Percentiles rank a stretch among this genome's conserved stretches.
Conservation (phyloP, 1,140 invertebrate genomes). For the Acyrthosiphon pisum region DNA sequence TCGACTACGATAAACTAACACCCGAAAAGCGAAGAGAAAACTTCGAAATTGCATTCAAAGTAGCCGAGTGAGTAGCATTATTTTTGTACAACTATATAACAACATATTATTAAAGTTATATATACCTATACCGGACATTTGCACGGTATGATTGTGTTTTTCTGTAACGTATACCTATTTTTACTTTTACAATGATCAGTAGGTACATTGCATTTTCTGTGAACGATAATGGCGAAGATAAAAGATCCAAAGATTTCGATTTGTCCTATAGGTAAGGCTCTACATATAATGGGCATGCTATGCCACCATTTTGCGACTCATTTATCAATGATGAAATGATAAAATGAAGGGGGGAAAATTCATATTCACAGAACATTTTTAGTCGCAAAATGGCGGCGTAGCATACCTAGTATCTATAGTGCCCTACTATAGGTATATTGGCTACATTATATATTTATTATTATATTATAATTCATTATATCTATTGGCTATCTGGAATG, state of each 20-base stretch:
- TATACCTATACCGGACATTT: background rate
- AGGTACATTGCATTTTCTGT: background rate
- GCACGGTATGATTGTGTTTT: background rate
- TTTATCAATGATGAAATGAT: too few relatives aligned
- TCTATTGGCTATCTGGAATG: background rate
- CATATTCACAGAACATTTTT: too few relatives aligned
- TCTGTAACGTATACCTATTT: background rate
- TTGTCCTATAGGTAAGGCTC: background rate
- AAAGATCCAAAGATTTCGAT: background rate
- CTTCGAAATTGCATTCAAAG: constrained; percentile 95
- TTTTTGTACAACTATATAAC: background rate
- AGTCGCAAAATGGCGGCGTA: too few relatives aligned
- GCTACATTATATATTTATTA: too few relatives aligned
- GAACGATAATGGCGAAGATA: background rate
- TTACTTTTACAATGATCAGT: background rate
- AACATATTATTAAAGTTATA: background rate
- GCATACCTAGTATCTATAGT: too few relatives aligned
- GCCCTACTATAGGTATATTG: background rate
- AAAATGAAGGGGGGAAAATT: too few relatives aligned
- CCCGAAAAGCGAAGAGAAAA: constrained; percentile 89
- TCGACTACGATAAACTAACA: constrained; percentile 87
- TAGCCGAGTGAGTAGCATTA: constrained; percentile 86
- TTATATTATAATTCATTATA: too few relatives aligned
- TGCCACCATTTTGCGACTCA: too few relatives aligned
- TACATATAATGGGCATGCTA: too few relatives aligned